phyloP scores from a whole-genome alignment of 2,888 invertebrate genomes.

The Torymus aiolomorphi region DNA sequence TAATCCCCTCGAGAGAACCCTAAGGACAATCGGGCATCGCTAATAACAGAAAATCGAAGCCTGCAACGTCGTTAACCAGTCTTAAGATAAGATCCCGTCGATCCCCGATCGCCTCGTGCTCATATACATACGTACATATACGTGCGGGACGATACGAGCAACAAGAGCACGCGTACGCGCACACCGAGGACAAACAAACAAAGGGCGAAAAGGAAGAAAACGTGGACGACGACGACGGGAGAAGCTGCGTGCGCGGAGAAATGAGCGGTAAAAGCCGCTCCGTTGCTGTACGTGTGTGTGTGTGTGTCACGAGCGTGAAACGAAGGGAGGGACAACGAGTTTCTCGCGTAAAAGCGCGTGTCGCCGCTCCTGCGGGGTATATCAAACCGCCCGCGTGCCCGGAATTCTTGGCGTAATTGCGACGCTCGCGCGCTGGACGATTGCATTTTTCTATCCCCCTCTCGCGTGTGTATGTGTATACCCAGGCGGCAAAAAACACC shows the following conservation, averaged over 20 bases:
- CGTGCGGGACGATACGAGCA: not conserved
- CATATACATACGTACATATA: not conserved
- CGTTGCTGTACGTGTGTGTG: no score
- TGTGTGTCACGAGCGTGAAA: not conserved
- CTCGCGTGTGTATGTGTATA: not conserved
- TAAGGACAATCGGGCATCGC: not conserved
- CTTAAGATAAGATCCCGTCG: conserved; percentile 16
- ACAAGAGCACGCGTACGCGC: not conserved
- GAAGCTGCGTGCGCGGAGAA: not conserved
- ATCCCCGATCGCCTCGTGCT: conserved; percentile 7
- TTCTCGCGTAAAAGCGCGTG: conserved; percentile 59
- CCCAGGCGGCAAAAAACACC: not conserved
- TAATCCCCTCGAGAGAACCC: not conserved
- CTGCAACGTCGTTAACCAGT: conserved; percentile 1
- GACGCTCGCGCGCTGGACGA: conserved; percentile 68
- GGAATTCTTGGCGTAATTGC: conserved; percentile 73
- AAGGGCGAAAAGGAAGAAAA: not conserved
- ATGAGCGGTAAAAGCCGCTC: no score
- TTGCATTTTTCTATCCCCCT: conserved; percentile 65
- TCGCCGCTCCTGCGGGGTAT: conserved; percentile 45
- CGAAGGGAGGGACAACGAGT: conserved; percentile 61
- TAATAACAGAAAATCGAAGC: conserved; percentile 11
- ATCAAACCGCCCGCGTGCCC: conserved; percentile 71
- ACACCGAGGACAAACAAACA: not conserved
- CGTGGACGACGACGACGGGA: not conserved